These are phyloP conservation scores for Phylloscopus collybita DNA, from an alignment of 2,797 vertebrate species.

Conservation along the genomic window DNA sequence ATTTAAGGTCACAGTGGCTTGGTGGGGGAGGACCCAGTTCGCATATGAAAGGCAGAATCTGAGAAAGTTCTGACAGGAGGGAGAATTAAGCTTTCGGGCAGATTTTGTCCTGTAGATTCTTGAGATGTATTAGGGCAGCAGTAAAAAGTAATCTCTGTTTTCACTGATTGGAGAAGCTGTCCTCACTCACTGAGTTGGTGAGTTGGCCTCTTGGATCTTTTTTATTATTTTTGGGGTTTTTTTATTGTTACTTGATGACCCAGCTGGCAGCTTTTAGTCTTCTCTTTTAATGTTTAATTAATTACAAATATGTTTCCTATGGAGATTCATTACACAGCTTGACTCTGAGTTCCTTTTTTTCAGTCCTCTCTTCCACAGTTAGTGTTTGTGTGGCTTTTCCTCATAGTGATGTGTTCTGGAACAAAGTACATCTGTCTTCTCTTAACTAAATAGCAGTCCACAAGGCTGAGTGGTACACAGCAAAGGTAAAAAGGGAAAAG, in stretches of 20 bases:
- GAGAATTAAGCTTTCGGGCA: not conserved
- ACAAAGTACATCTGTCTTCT: not conserved
- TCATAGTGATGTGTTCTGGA: not conserved
- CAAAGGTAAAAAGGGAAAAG: not conserved
- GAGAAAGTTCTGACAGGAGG: not conserved
- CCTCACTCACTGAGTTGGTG: not conserved
- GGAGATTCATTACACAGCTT: not conserved
- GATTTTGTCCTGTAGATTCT: not conserved
- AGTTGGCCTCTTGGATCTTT: not conserved
- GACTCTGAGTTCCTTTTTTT: not conserved
- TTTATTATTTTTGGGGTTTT: not conserved
- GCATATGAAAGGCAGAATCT: not conserved
- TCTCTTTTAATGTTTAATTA: slow-evolving; percentile 4
- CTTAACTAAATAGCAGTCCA: not conserved
- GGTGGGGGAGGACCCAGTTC: not conserved
- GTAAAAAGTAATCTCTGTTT: not conserved
- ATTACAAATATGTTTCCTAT: not conserved
- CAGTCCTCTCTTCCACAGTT: not conserved
- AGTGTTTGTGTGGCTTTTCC: not conserved
- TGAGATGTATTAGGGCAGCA: not conserved
- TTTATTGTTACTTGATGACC: not conserved
- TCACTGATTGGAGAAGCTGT: not conserved
- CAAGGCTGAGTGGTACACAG: not conserved
- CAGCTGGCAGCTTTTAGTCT: not conserved
- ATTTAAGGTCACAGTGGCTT: not conserved